Evolutionary conservation across 2,113 vertebrate species (phyloP).

Genomic region (Pelodiscus sinensis): DNA sequence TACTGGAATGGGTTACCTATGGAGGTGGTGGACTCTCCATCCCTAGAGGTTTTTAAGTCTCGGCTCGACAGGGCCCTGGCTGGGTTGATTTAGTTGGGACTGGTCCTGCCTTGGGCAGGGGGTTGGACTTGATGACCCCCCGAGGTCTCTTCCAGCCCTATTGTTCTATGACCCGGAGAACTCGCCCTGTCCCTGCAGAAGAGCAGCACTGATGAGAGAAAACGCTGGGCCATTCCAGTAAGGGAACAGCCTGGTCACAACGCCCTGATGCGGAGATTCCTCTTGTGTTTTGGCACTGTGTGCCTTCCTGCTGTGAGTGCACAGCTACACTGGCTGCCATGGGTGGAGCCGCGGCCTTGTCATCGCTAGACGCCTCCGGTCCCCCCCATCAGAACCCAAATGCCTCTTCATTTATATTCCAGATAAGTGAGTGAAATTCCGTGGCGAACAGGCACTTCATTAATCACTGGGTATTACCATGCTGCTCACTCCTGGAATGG

Average conservation of each 20-base stretch:
- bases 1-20: too few relatives aligned
- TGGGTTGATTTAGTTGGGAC: too few relatives aligned
- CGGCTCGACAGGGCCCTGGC: too few relatives aligned
- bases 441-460: slow-evolving; percentile 70
- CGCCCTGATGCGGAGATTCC: neutral
- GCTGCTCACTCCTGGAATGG: slow-evolving; percentile 65
- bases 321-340: rapidly evolving
- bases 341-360: slow-evolving; percentile 10
- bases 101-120: too few relatives aligned
- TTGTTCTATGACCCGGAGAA: too few relatives aligned
- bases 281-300: neutral
- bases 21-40: too few relatives aligned
- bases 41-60: too few relatives aligned
- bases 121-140: too few relatives aligned
- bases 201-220: neutral
- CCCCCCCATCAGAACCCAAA: neutral
- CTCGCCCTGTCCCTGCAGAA: neutral
- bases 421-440: slow-evolving; percentile 61
- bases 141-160: too few relatives aligned
- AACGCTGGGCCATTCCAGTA: rapidly evolving
- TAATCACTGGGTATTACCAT: slow-evolving; percentile 76
- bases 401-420: slow-evolving; percentile 56
- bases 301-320: neutral
- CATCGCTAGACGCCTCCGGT: slow-evolving; percentile 7
- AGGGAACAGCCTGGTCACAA: rapidly evolving